Evolutionary conservation across 1,140 invertebrate genomes (phyloP).

Genomic region (Harlomillsia oculata): DNA sequence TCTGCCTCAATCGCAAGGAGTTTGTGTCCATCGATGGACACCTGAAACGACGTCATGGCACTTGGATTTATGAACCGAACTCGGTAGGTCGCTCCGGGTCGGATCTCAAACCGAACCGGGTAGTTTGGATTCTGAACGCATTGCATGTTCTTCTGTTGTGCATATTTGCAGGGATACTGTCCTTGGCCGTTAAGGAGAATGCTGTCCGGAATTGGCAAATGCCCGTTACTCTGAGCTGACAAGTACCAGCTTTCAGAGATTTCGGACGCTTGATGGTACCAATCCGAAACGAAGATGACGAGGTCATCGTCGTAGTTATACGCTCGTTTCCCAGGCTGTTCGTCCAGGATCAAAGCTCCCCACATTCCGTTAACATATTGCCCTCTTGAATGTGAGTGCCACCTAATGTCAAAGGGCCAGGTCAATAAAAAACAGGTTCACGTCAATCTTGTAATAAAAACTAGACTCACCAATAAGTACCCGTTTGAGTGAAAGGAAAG

Average conservation of each 20-base stretch:
- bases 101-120: not conserved
- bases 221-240: not conserved
- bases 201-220: constrained; percentile 7
- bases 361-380: constrained; percentile 24
- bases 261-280: constrained; percentile 13
- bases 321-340: not conserved
- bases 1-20: constrained; percentile 15
- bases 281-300: constrained; percentile 16
- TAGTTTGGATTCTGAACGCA: not conserved
- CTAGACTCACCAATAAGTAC: constrained; percentile 19
- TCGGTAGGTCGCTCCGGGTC: constrained; percentile 7
- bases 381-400: constrained; percentile 7
- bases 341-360: constrained; percentile 9
- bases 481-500: constrained; percentile 5
- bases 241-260: constrained; percentile 4
- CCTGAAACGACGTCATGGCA: not conserved
- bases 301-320: constrained; percentile 21
- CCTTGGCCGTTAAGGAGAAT: constrained; percentile 17
- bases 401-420: no score
- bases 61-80: constrained; percentile 16
- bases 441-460: not conserved
- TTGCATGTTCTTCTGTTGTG: not conserved
- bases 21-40: constrained; percentile 13
- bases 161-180: not conserved
- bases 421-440: not conserved